These are phyloP conservation scores for Tanytarsus gracilentus DNA, from an alignment of 2,888 invertebrate species.

Conservation along the genomic window DNA sequence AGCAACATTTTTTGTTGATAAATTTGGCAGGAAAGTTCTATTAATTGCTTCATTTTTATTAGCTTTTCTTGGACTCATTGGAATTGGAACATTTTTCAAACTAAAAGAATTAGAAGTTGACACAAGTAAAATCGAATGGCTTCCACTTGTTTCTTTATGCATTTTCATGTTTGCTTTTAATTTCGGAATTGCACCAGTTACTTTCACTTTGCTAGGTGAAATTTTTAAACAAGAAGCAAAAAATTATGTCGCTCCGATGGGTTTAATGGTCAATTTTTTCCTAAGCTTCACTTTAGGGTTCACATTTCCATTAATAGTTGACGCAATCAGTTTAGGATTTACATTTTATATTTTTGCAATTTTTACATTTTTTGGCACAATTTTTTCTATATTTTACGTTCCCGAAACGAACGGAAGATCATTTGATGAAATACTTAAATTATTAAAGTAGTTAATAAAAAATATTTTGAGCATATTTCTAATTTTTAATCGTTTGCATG, in stretches of 20 bases:
- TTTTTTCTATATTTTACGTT: conserved; percentile 52
- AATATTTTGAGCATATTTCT: not conserved
- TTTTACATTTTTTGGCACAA: conserved; percentile 50
- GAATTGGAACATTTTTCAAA: conserved; percentile 56
- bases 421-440: conserved; percentile 53
- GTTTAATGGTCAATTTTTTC: conserved; percentile 65
- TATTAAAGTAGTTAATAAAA: conserved; percentile 1
- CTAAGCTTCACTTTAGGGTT: conserved; percentile 64
- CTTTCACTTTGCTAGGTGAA: conserved; percentile 68
- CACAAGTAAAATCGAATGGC: conserved; percentile 48
- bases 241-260: conserved; percentile 58
- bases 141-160: conserved; percentile 59
- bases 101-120: conserved; percentile 34
- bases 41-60: conserved; percentile 56
- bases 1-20: conserved; percentile 63
- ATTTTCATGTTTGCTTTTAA: conserved; percentile 66
- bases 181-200: conserved; percentile 69
- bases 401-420: conserved; percentile 57
- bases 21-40: conserved; percentile 62
- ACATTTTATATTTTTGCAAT: conserved; percentile 60
- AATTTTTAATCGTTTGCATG: not conserved
- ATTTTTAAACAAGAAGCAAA: conserved; percentile 64
- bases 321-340: conserved; percentile 47
- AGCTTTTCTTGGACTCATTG: conserved; percentile 55
- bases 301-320: conserved; percentile 49